A percentile compares a stretch with the other conserved stretches of the same genome.
Conservation (phyloP, 1,140 invertebrate species). For the Zaprionus inermis region DNA sequence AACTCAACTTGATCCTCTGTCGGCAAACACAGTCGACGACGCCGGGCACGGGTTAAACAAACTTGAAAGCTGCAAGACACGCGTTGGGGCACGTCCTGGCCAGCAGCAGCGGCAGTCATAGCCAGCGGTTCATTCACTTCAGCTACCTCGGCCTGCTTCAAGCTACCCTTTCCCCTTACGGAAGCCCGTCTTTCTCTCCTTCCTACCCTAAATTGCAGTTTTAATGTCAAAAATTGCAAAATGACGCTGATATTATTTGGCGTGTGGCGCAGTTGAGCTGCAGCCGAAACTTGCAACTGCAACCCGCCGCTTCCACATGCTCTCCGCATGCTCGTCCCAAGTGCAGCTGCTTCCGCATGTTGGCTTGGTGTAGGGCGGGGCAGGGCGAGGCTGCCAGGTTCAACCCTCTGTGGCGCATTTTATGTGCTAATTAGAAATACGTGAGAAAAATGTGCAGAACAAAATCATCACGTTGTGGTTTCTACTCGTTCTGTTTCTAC, state of each 20-base stretch:
- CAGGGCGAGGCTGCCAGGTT: slow-evolving; percentile 18
- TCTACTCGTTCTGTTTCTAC: slow-evolving; percentile 23
- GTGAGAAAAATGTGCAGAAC: slow-evolving; percentile 60
- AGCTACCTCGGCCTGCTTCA: not conserved
- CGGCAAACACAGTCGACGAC: slow-evolving; percentile 50
- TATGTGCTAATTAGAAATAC: slow-evolving; percentile 75
- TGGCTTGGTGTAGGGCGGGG: too few relatives aligned
- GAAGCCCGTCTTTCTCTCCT: not conserved
- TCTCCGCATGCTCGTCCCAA: too few relatives aligned
- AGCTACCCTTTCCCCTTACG: not conserved
- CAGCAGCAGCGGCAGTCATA: slow-evolving; percentile 15
- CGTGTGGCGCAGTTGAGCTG: slow-evolving; percentile 51
- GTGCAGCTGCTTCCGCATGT: slow-evolving; percentile 26
- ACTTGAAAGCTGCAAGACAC: slow-evolving; percentile 64
- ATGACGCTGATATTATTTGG: slow-evolving; percentile 66
- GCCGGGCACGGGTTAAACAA: slow-evolving; percentile 60
- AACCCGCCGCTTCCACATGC: too few relatives aligned
- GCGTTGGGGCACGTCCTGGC: slow-evolving; percentile 63
- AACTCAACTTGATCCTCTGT: slow-evolving; percentile 57
- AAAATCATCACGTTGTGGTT: slow-evolving; percentile 13
- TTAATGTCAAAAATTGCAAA: slow-evolving; percentile 64
- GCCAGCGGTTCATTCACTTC: slow-evolving; percentile 55
- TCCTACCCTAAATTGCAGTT: slow-evolving; percentile 31
- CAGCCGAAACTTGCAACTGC: slow-evolving; percentile 12
- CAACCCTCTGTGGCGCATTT: slow-evolving; percentile 48